Conservation (phyloP, 1,140 invertebrate species). For the Daktulosphaira vitifoliae region DNA sequence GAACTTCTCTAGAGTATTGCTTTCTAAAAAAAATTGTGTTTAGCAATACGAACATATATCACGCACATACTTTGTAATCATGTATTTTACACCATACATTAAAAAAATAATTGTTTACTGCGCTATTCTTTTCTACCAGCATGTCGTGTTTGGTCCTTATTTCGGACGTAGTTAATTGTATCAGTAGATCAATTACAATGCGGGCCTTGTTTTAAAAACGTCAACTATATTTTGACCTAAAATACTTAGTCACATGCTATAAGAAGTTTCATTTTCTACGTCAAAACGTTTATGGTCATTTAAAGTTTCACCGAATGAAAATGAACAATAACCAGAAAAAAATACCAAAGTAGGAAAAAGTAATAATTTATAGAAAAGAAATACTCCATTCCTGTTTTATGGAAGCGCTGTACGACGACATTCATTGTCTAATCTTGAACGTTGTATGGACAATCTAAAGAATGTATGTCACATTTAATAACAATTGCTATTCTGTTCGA, state of each 20-base stretch:
- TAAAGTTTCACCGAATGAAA: conserved; percentile 29
- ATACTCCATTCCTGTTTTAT: conserved; percentile 15
- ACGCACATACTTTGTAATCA: too few species aligned
- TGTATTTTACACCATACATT: too few species aligned
- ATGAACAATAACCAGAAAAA: conserved; percentile 5
- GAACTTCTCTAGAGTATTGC: too few species aligned
- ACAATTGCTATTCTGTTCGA: neutral
- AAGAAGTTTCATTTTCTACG: conserved; percentile 21
- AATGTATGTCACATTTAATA: conserved; percentile 24
- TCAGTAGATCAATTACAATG: too few species aligned
- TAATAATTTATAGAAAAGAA: conserved; percentile 21
- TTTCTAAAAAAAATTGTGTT: too few species aligned
- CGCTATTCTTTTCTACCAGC: too few species aligned
- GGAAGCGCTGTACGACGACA: neutral
- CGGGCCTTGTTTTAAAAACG: conserved; percentile 5
- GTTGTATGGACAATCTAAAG: too few species aligned
- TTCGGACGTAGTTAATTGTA: too few species aligned
- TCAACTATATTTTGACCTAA: conserved; percentile 22
- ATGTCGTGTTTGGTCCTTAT: too few species aligned
- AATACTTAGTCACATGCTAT: neutral
- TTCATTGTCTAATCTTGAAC: too few species aligned
- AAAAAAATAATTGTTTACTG: too few species aligned
- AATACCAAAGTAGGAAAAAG: neutral
- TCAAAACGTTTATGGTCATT: neutral
- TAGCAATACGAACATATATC: too few species aligned